Conservation (phyloP, 1,140 invertebrate genomes). For the Diorhabda carinulata region DNA sequence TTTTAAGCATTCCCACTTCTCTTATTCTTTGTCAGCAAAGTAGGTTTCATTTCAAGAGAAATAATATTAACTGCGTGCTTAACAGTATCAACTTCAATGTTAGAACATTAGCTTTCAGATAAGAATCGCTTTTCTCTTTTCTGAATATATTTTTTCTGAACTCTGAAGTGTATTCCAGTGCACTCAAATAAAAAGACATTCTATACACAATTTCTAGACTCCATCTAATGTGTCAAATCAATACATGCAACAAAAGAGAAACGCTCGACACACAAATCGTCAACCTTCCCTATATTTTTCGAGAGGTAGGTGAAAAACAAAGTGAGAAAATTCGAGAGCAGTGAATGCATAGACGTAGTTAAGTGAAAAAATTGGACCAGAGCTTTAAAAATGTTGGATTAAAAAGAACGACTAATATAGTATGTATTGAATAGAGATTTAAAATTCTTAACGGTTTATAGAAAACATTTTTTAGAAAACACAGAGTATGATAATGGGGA, state of each 20-base stretch:
- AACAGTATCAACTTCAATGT: background rate
- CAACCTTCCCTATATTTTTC: background rate
- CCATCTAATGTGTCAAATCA: conserved; percentile 2
- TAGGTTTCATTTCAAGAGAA: background rate
- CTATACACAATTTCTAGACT: background rate
- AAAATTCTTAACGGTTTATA: too few species aligned
- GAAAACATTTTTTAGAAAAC: too few species aligned
- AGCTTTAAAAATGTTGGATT: too few species aligned
- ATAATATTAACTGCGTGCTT: background rate
- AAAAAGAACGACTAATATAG: too few species aligned
- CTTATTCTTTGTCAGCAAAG: too few species aligned
- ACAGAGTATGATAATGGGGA: too few species aligned
- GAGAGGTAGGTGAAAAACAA: conserved; percentile 1
- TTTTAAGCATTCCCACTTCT: too few species aligned
- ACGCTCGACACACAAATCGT: conserved; percentile 1
- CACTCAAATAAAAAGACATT: conserved; percentile 3
- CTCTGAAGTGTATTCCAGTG: background rate
- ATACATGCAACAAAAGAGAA: conserved; percentile 2
- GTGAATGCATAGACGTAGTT: too few species aligned
- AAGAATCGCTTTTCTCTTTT: background rate
- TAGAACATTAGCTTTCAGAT: background rate
- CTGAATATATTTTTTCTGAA: background rate
- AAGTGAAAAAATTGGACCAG: too few species aligned
- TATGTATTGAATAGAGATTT: too few species aligned
- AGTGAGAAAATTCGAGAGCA: background rate